Evolutionary conservation across 1,140 invertebrate species (phyloP).

Genomic region (Platyura marginata): DNA sequence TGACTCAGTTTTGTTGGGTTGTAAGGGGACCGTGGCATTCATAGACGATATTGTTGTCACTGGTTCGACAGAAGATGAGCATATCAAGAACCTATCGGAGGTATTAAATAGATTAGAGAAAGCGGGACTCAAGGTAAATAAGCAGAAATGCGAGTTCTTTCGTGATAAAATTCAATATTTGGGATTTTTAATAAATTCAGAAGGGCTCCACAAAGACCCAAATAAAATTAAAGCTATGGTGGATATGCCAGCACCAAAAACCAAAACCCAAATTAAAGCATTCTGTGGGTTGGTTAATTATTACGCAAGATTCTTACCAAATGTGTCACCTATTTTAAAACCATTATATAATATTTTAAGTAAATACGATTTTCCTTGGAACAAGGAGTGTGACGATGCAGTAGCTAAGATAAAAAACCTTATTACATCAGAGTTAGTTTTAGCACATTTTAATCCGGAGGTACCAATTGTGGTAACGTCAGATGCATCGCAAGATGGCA

Average conservation of each 20-base stretch:
- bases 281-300: slow-evolving; percentile 23
- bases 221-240: slow-evolving; percentile 19
- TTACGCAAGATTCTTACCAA: slow-evolving; percentile 20
- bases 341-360: too few relatives aligned
- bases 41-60: slow-evolving; percentile 19
- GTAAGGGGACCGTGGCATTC: slow-evolving; percentile 12
- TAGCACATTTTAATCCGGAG: slow-evolving; percentile 6
- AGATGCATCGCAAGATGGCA: slow-evolving; percentile 21
- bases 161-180: not conserved
- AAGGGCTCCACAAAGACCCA: slow-evolving; percentile 12
- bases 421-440: slow-evolving; percentile 8
- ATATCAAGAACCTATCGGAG: not conserved
- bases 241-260: slow-evolving; percentile 18
- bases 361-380: too few relatives aligned
- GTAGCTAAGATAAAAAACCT: not conserved
- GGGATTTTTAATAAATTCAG: slow-evolving; percentile 13
- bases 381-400: not conserved
- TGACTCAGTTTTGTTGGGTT: slow-evolving; percentile 13
- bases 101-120: slow-evolving; percentile 2
- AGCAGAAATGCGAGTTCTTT: slow-evolving; percentile 4
- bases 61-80: not conserved
- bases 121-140: slow-evolving; percentile 2
- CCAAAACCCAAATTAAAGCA: slow-evolving; percentile 15
- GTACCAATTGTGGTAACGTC: slow-evolving; percentile 27
- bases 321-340: too few relatives aligned